These are phyloP conservation scores for Phyllostomus discolor DNA, from an alignment of 2,113 vertebrate genomes.

Conservation along the genomic window DNA sequence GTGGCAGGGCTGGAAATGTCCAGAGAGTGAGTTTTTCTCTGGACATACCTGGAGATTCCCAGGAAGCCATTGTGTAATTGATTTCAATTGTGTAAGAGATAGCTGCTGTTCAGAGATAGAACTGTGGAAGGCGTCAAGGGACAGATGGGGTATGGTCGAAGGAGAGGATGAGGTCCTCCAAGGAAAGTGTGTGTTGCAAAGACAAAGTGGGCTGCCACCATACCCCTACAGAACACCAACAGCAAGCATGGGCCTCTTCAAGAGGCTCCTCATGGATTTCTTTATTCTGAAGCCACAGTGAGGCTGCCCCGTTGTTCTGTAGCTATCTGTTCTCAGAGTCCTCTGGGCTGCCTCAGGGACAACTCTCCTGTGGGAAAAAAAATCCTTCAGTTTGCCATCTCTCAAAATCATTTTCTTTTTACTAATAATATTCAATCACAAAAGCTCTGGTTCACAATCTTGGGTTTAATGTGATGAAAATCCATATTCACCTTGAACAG, in stretches of 20 bases:
- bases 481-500: conserved; percentile 63
- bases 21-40: neutral
- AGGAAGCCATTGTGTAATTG: neutral
- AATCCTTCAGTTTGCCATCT: neutral
- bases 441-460: conserved; percentile 44
- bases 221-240: neutral
- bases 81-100: neutral
- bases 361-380: neutral
- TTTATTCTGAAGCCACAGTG: neutral
- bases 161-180: neutral
- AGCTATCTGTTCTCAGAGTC: neutral
- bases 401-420: conserved; percentile 53
- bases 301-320: neutral
- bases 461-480: conserved; percentile 54
- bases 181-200: neutral
- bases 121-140: neutral
- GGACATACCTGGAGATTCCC: neutral
- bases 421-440: conserved; percentile 57
- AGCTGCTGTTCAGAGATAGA: neutral
- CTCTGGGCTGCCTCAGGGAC: neutral
- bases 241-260: neutral
- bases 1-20: neutral
- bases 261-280: neutral
- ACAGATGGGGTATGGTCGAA: neutral
- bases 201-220: neutral